Conservation (phyloP, 1,140 invertebrate species). For the Cydia amplana region DNA sequence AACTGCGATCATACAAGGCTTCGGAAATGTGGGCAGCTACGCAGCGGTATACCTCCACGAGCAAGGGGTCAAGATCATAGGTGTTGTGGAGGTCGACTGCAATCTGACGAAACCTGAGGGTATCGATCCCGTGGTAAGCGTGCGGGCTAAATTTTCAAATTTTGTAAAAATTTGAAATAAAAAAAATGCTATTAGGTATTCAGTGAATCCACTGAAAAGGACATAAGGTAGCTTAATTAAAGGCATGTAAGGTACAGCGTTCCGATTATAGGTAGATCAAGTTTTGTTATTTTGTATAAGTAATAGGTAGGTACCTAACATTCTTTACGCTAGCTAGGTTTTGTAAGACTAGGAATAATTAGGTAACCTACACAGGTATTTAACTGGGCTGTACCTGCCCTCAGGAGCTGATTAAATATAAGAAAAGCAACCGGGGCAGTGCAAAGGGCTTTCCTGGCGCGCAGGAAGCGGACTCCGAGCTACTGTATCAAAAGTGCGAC, state of each 20-base stretch:
- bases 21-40: slow-evolving; percentile 93
- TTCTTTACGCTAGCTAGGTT: too few relatives aligned
- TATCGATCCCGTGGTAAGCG: slow-evolving; percentile 86
- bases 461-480: slow-evolving; percentile 80
- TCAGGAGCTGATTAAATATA: slow-evolving; percentile 79
- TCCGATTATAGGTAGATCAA: too few relatives aligned
- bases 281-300: too few relatives aligned
- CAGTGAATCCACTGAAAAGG: too few relatives aligned
- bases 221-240: too few relatives aligned
- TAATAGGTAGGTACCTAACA: too few relatives aligned
- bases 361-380: neutral
- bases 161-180: too few relatives aligned
- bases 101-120: slow-evolving; percentile 88
- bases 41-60: slow-evolving; percentile 87
- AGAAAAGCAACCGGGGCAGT: slow-evolving; percentile 82
- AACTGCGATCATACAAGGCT: slow-evolving; percentile 93
- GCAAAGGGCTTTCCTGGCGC: slow-evolving; percentile 88
- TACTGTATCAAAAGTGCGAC: slow-evolving; percentile 89
- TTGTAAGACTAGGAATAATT: neutral
- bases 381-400: slow-evolving; percentile 1
- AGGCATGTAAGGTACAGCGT: too few relatives aligned
- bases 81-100: slow-evolving; percentile 87
- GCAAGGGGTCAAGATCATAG: slow-evolving; percentile 90
- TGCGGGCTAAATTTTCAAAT: too few relatives aligned
- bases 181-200: too few relatives aligned